Evolutionary conservation across 1,140 invertebrate species (phyloP).

Genomic region (Charaxes varanes): DNA sequence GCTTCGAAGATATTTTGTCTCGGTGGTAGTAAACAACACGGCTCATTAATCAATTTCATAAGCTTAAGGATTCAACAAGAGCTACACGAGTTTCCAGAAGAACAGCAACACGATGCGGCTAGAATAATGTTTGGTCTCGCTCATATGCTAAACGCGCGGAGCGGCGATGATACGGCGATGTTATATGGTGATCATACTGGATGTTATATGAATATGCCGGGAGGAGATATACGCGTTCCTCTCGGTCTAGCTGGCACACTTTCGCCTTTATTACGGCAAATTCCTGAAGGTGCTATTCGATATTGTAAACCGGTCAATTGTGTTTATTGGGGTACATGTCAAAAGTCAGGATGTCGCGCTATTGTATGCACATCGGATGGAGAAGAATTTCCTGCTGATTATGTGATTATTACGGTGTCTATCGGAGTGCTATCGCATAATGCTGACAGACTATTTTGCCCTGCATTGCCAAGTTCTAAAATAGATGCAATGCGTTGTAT

Average conservation of each 20-base stretch:
- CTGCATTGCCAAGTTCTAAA: conserved; percentile 81
- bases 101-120: conserved; percentile 78
- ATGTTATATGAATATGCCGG: conserved; percentile 78
- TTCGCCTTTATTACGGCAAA: conserved; percentile 76
- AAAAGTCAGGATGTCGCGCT: conserved; percentile 68
- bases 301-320: conserved; percentile 79
- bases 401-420: conserved; percentile 85
- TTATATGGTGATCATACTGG: conserved; percentile 79
- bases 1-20: conserved; percentile 72
- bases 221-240: conserved; percentile 77
- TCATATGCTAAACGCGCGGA: conserved; percentile 74
- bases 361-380: conserved; percentile 78
- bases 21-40: conserved; percentile 75
- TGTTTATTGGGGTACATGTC: conserved; percentile 77
- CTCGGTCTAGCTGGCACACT: conserved; percentile 77
- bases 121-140: conserved; percentile 79
- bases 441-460: conserved; percentile 81
- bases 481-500: conserved; percentile 80
- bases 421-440: conserved; percentile 84
- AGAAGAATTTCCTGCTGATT: conserved; percentile 81
- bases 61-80: conserved; percentile 79
- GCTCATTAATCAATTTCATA: conserved; percentile 78
- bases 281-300: conserved; percentile 74
- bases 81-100: conserved; percentile 77
- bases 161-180: conserved; percentile 77